Conservation (phyloP, 2,797 vertebrate species). For the Cyclura pinguis region DNA sequence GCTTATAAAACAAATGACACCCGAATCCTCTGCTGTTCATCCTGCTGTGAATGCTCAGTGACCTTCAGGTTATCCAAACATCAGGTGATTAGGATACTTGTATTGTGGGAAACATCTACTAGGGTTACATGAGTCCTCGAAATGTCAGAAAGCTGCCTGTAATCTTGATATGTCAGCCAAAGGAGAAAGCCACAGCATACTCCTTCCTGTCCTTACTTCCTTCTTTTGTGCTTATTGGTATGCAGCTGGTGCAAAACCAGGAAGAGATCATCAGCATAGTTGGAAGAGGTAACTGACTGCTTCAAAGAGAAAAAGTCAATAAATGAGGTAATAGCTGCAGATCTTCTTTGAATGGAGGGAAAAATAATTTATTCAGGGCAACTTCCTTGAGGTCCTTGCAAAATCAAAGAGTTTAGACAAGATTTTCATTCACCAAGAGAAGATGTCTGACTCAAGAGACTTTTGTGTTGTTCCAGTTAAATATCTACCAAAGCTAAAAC, state of each 20-base stretch:
- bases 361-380: constrained; percentile 27
- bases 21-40: neutral
- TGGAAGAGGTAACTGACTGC: constrained; percentile 45
- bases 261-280: constrained; percentile 43
- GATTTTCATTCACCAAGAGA: neutral
- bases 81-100: constrained; percentile 21
- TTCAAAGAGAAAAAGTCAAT: constrained; percentile 8
- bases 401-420: neutral
- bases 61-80: constrained; percentile 8
- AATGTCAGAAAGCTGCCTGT: constrained; percentile 18
- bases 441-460: neutral
- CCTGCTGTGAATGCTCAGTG: constrained; percentile 27
- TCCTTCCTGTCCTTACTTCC: constrained; percentile 50
- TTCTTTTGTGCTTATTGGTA: constrained; percentile 53
- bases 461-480: too few relatives aligned
- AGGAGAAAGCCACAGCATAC: neutral
- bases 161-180: constrained; percentile 25
- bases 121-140: neutral
- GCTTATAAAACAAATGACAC: neutral
- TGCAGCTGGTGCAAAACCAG: constrained; percentile 55
- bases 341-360: constrained; percentile 11
- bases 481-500: too few relatives aligned
- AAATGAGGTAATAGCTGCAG: constrained; percentile 30
- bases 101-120: neutral
- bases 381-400: constrained; percentile 2